A percentile compares a stretch with the other conserved stretches of the same genome.
Conservation (phyloP, 2,888 invertebrate genomes). For the Melanotus villosus region DNA sequence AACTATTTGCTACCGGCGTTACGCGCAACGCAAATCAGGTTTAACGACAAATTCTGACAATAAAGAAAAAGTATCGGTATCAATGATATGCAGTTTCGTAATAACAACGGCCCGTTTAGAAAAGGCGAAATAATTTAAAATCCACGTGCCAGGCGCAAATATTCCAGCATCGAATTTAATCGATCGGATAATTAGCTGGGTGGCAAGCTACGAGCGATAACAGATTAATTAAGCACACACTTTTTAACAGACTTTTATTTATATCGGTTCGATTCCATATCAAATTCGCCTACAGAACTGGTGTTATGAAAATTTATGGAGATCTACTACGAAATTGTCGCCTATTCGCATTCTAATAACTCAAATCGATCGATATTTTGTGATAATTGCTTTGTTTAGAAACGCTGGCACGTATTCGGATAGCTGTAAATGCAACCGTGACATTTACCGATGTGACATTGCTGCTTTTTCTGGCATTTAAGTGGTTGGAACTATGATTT, state of each 20-base stretch:
- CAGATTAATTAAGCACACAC: slow-evolving; percentile 4
- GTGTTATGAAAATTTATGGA: slow-evolving; percentile 12
- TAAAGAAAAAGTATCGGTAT: no score
- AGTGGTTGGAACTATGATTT: no score
- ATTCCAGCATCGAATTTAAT: background rate
- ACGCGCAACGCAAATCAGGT: no score
- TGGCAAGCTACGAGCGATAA: background rate
- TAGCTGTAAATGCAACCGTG: background rate
- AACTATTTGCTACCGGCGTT: no score
- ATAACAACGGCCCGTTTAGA: no score
- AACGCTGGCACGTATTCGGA: background rate
- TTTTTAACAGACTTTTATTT: no score
- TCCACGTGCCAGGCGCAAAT: slow-evolving; percentile 3
- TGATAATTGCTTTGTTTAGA: background rate
- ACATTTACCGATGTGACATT: background rate
- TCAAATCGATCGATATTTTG: background rate
- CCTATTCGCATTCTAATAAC: slow-evolving; percentile 1
- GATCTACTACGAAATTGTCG: background rate
- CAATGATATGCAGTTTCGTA: no score
- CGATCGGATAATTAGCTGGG: slow-evolving; percentile 8
- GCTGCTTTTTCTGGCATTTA: background rate
- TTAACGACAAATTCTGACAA: no score
- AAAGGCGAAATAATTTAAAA: background rate
- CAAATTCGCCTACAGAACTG: slow-evolving; percentile 1
- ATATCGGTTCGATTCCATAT: no score